Evolutionary conservation across 37 sponge, comb jelly and placozoan genomes (phyloP).

Genomic region (Theonella swinhoei): DNA sequence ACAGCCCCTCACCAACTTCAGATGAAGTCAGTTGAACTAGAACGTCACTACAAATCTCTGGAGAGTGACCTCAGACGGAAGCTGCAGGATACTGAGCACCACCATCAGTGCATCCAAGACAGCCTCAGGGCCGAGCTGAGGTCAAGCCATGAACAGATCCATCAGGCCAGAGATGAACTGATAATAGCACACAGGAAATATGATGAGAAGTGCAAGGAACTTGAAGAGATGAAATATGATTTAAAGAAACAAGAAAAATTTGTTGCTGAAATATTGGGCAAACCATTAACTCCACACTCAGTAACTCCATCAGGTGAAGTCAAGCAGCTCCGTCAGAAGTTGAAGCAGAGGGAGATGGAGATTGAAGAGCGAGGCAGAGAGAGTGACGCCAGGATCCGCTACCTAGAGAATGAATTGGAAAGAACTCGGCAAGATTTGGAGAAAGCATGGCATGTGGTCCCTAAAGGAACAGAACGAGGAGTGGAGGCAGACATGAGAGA

Average conservation of each 20-base stretch:
- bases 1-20: neutral
- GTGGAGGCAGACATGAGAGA: neutral
- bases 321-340: neutral
- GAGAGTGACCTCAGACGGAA: no score
- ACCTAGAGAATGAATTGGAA: no score
- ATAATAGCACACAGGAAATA: no score
- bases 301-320: neutral
- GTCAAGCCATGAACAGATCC: neutral
- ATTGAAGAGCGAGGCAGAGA: neutral
- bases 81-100: no score
- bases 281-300: neutral
- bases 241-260: neutral
- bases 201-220: no score
- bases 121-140: neutral
- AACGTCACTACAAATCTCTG: neutral
- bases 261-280: neutral
- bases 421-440: no score
- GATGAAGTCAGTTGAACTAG: neutral
- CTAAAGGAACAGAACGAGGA: no score
- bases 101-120: no score
- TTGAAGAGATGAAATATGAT: neutral
- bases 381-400: no score
- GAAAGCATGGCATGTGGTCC: no score
- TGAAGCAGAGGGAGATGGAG: neutral
- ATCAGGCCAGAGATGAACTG: no score